A percentile compares a stretch with the other conserved stretches of the same genome.
Conservation (phyloP, 1,140 invertebrate species). For the Papilio aristodemus region DNA sequence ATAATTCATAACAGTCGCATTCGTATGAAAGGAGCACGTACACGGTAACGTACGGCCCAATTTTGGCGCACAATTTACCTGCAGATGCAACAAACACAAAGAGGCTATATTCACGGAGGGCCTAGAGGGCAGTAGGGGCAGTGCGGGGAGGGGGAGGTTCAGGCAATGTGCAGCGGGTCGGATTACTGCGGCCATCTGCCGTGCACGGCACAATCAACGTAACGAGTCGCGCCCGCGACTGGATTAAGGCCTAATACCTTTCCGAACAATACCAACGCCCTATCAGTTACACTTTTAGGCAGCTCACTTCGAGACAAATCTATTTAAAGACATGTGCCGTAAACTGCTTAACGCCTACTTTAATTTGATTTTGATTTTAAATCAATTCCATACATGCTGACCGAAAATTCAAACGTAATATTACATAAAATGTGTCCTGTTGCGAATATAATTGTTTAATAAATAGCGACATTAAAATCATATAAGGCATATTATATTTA, state of each 20-base stretch:
- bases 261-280: slow-evolving; percentile 73
- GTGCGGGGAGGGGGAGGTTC: slow-evolving; percentile 37
- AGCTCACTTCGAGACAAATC: neutral
- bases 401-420: neutral
- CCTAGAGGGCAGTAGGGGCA: slow-evolving; percentile 44
- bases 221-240: slow-evolving; percentile 73
- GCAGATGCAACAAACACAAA: slow-evolving; percentile 79
- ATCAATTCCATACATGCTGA: neutral
- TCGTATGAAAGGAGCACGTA: slow-evolving; percentile 67
- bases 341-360: neutral
- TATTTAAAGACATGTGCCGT: neutral
- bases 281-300: slow-evolving; percentile 65
- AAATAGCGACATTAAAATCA: too few species aligned
- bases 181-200: slow-evolving; percentile 76
- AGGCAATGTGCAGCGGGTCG: slow-evolving; percentile 57
- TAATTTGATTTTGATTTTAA: neutral
- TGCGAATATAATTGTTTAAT: too few species aligned
- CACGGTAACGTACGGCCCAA: slow-evolving; percentile 70
- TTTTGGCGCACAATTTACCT: slow-evolving; percentile 77
- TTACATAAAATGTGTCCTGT: too few species aligned
- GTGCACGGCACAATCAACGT: slow-evolving; percentile 73
- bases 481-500: too few species aligned
- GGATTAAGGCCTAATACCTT: slow-evolving; percentile 76
- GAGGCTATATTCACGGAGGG: slow-evolving; percentile 66
- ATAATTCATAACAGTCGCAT: slow-evolving; percentile 73